Base-by-base conservation (phyloP, 2,113 vertebrate genomes). In the Alligator sinensis region DNA sequence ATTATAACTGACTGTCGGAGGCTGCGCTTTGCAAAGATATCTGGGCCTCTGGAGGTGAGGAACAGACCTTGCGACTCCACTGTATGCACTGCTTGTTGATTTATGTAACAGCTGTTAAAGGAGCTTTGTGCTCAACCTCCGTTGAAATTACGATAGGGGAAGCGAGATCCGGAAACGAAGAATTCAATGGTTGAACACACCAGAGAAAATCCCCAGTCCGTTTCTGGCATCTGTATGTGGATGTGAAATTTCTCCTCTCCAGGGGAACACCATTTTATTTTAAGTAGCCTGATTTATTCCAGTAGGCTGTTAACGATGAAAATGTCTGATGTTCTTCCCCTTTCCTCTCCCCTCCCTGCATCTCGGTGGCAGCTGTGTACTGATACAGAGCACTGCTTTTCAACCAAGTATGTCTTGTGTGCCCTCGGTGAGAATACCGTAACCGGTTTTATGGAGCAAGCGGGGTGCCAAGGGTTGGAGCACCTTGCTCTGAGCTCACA, bases 91-190 rank as follows among this genome's bases (percentile, higher is more conserved):
- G 57, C 54, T 8, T 78, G 27, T 34, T 79, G 75, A 47, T 89
- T 82, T 95, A 74, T 86, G 84, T 21, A 86, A 87, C 80, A 82
- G 88, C 87, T 82, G 55, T 95, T 95, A 88, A 96, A 96, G 87
- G 80, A 84, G 80, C 90, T 95, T 96, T 96, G 84, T 96, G 63
- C 75, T 87, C 70, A 57, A 24, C 87, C 85, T 78, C 47, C 24
- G 12, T n/a, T 89, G 47, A 61, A 62, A 25, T 72, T 55, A 62
- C 82, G 79, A 22, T 54, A 22, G 38, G 47, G 82, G 84, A 90
- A 91, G 82, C 0, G 80, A n/a, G 74, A n/a, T 93, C 80, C 91
- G 93, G 94, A 97, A 94, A 86, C 87, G 64, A 95, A n/a, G 24
- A 76, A 47, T 18, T 91, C 63, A 90, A 79, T 59, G 74, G 85